Percentiles rank a stretch among this genome's conserved stretches.
These are phyloP conservation scores for Varanus komodoensis DNA, from an alignment of 2,113 vertebrate genomes.

Conservation along the genomic window DNA sequence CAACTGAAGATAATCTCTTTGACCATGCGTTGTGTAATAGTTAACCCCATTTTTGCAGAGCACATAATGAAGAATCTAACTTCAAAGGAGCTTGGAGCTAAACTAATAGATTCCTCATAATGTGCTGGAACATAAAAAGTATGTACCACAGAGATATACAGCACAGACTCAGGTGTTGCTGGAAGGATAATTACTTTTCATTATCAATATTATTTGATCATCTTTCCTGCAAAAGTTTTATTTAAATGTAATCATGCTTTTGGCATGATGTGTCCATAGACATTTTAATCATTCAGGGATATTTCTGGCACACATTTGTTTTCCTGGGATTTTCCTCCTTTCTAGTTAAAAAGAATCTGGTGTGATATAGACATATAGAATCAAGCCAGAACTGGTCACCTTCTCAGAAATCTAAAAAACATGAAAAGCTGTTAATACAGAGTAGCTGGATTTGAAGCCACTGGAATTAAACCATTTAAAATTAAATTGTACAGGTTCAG, in stretches of 20 bases:
- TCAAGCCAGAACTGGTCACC: slow-evolving; percentile 25
- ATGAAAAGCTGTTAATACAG: background rate
- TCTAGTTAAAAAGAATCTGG: slow-evolving; percentile 43
- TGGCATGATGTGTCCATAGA: background rate
- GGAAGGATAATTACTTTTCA: slow-evolving; percentile 34
- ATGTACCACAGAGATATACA: slow-evolving; percentile 54
- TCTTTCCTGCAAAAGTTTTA: slow-evolving; percentile 25
- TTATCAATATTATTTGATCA: slow-evolving; percentile 46
- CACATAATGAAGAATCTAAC: slow-evolving; percentile 52
- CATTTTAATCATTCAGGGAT: slow-evolving; percentile 7
- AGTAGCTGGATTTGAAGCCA: background rate
- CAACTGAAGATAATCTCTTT: background rate
- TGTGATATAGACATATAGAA: background rate
- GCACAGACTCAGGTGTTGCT: background rate
- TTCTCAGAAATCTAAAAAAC: slow-evolving; percentile 29
- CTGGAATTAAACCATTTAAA: background rate
- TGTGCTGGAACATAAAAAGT: slow-evolving; percentile 63
- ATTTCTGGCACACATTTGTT: slow-evolving; percentile 23
- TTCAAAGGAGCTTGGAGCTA: slow-evolving; percentile 63
- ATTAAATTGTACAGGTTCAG: background rate
- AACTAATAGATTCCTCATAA: slow-evolving; percentile 69
- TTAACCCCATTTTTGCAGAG: slow-evolving; percentile 44
- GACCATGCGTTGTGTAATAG: too few species aligned
- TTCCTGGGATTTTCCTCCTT: slow-evolving; percentile 26
- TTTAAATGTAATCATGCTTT: background rate